Percentiles rank a stretch among this genome's conserved stretches.
Conservation (phyloP, 2,888 invertebrate species). For the Amphipyra tragopoginis region DNA sequence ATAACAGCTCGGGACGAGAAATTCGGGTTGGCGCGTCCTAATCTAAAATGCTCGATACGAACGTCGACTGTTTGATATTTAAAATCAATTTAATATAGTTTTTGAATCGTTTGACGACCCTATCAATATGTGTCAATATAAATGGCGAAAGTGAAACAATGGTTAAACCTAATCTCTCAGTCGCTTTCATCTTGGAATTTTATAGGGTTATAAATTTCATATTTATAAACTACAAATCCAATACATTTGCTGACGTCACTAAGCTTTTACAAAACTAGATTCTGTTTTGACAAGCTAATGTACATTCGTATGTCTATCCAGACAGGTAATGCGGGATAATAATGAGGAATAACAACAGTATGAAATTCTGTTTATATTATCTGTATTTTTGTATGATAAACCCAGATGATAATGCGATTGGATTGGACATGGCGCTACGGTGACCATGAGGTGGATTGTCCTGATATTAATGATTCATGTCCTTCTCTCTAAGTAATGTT, state of each 20-base stretch:
- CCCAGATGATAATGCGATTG: conserved; percentile 54
- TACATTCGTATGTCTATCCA: conserved; percentile 10
- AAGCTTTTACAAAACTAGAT: conserved; percentile 32
- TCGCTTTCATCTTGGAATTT: too few relatives aligned
- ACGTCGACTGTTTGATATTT: too few relatives aligned
- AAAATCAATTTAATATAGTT: too few relatives aligned
- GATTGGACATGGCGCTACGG: conserved; percentile 48
- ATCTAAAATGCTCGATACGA: too few relatives aligned
- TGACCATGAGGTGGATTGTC: conserved; percentile 29
- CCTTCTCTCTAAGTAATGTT: too few relatives aligned
- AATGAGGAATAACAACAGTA: conserved; percentile 27
- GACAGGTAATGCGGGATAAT: conserved; percentile 33
- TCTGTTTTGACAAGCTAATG: conserved; percentile 35
- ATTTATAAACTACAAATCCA: conserved; percentile 9
- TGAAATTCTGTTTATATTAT: conserved; percentile 46
- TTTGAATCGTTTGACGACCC: too few relatives aligned
- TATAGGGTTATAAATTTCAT: background rate
- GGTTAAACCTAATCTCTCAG: too few relatives aligned
- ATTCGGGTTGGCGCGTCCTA: too few relatives aligned
- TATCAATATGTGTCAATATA: too few relatives aligned
- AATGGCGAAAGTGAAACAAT: too few relatives aligned
- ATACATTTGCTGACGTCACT: conserved; percentile 23
- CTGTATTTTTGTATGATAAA: conserved; percentile 50
- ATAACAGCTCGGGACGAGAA: too few relatives aligned
- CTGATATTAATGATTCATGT: background rate